Conservation (phyloP, 2,113 vertebrate genomes). For the Rhodinocichla rosea region DNA sequence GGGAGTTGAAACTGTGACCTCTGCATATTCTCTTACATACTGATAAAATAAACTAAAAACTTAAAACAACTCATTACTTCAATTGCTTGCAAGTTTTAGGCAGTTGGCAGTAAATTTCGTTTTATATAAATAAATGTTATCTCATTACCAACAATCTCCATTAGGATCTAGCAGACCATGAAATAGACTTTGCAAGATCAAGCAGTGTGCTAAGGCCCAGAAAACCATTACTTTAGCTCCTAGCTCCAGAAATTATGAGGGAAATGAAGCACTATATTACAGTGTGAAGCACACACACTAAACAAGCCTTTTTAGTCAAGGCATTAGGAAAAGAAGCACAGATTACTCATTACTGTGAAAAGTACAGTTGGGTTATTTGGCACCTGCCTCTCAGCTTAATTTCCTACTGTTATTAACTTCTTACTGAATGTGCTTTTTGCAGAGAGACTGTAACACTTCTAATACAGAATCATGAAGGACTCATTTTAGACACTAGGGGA, state of each 20-base stretch:
- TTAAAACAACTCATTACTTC: slow-evolving; percentile 34
- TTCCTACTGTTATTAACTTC: slow-evolving; percentile 35
- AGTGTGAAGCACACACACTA: slow-evolving; percentile 58
- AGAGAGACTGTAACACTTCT: not conserved
- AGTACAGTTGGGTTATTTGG: slow-evolving; percentile 56
- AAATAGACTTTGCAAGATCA: slow-evolving; percentile 80
- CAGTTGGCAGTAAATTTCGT: slow-evolving; percentile 67
- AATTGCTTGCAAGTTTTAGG: slow-evolving; percentile 59
- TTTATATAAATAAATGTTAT: slow-evolving; percentile 80
- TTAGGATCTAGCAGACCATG: slow-evolving; percentile 78
- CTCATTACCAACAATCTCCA: slow-evolving; percentile 76
- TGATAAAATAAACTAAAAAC: not conserved
- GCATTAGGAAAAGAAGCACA: slow-evolving; percentile 54
- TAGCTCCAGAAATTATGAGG: slow-evolving; percentile 68
- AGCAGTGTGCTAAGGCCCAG: slow-evolving; percentile 66
- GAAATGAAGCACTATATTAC: slow-evolving; percentile 74
- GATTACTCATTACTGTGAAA: slow-evolving; percentile 51
- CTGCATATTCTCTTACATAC: not conserved
- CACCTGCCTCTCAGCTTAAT: slow-evolving; percentile 34
- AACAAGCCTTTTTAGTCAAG: slow-evolving; percentile 65
- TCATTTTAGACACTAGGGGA: not conserved
- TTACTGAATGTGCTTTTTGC: not conserved
- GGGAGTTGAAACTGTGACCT: not conserved
- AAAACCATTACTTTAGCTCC: slow-evolving; percentile 72
- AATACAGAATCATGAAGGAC: not conserved